Base-by-base conservation (phyloP, 2,797 vertebrate genomes). In the Mallotus villosus region DNA sequence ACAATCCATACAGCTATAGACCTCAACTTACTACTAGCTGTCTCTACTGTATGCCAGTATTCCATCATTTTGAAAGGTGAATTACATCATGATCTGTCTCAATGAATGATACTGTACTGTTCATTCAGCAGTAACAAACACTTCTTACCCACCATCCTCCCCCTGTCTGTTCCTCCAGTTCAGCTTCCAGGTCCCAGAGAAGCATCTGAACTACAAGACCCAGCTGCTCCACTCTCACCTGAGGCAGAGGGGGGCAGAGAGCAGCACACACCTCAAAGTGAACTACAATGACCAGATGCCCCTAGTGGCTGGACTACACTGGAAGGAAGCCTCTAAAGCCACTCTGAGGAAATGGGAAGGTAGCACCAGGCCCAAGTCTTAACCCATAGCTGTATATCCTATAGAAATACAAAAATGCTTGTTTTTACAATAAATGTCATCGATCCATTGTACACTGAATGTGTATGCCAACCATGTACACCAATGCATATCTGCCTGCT, bases 301-400 rank as follows among this genome's bases (percentile, higher is more conserved):
- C 0, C 89, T 95, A 29, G 88, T 93, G 81, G 93, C 84, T 1
- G 93, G 92, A 29, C 79, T 95, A 32, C 91, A 91, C 77, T 96
- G 95, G 95, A 96, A 93, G 78, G 93, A 91, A 1, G 71, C 82
- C 0, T 86, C 93, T 1, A 82, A 75, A 82, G 67, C 74, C 3
- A 70, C 74, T n/a, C 88, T 91, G 73, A 92, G 84, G 75, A 95
- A 88, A 76, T 95, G 93, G 93, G 95, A 96, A 94, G 95, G 95
- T 95, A 82, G 32, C 3, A 55, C n/a, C 12, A 29, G 17, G 5
- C 7, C 11, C 7, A 24, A 68, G 53, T 53, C 3, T 21, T 11
- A 60, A 22, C 58, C n/a, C 32, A 34, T 34, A 12, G 12, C 41
- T 46, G 41, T 46, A 46, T 46, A 46, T 46, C 41, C 9, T 46